Conservation (phyloP, 2,888 invertebrate genomes). For the Clistopyga incitator region DNA sequence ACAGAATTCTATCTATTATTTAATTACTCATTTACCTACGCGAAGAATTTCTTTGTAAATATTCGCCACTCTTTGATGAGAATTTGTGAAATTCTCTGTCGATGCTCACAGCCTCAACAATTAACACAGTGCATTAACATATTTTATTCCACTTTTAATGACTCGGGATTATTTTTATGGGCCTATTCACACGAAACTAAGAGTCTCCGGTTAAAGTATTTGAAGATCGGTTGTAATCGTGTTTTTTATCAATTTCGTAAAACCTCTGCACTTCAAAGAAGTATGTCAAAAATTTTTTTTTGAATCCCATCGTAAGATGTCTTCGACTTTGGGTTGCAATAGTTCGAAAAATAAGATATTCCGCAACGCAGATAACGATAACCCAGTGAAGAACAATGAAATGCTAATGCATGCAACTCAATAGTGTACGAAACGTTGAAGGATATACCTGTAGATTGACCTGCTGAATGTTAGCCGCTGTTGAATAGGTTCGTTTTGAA, state of each 20-base stretch:
- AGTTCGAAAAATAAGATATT: background rate
- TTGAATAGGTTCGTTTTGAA: conserved; percentile 74
- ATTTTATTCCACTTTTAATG: background rate
- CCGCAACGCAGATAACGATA: too few relatives aligned
- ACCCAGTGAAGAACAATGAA: too few relatives aligned
- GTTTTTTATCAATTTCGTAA: too few relatives aligned
- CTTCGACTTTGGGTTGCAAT: too few relatives aligned
- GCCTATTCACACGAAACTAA: background rate
- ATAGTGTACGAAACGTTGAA: background rate
- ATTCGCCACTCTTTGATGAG: background rate
- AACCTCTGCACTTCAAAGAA: too few relatives aligned
- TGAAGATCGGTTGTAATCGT: background rate
- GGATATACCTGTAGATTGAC: conserved; percentile 42
- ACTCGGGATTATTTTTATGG: too few relatives aligned
- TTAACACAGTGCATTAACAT: background rate
- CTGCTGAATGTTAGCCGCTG: conserved; percentile 52
- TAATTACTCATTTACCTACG: background rate
- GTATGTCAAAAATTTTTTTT: too few relatives aligned
- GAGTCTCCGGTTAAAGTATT: background rate
- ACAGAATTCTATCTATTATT: background rate
- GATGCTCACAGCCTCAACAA: background rate
- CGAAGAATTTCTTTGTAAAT: background rate
- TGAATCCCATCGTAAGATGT: too few relatives aligned
- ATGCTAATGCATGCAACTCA: too few relatives aligned
- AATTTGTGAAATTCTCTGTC: background rate